Evolutionary conservation across 2,113 vertebrate species (phyloP).

Genomic region (Rhinogobius similis): DNA sequence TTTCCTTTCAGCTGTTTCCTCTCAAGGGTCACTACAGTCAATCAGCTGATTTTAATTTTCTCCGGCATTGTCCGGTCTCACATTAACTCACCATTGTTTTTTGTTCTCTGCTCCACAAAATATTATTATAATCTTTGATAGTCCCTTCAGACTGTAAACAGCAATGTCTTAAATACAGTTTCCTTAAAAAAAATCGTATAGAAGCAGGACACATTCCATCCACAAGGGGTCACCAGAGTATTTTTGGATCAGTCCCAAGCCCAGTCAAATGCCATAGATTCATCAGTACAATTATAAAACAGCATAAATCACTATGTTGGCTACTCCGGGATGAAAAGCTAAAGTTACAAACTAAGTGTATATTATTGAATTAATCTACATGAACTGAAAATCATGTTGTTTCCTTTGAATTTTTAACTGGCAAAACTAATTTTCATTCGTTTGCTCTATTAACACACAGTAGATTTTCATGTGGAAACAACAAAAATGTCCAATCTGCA

Average conservation of each 20-base stretch:
- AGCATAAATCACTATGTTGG: too few relatives aligned
- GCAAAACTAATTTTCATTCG: too few relatives aligned
- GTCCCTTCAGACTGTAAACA: background rate
- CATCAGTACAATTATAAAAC: too few relatives aligned
- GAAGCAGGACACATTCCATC: background rate
- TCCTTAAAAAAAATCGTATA: background rate
- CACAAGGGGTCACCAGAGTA: background rate
- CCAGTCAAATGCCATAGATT: background rate
- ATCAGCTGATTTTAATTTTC: background rate
- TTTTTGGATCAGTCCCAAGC: background rate
- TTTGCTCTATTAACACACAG: too few relatives aligned
- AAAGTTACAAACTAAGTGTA: too few relatives aligned
- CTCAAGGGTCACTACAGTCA: background rate
- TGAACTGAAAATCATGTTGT: too few relatives aligned
- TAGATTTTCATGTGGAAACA: too few relatives aligned
- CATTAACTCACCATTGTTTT: background rate
- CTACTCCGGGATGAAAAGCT: too few relatives aligned
- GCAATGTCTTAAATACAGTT: background rate
- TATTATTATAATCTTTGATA: background rate
- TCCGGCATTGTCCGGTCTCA: background rate
- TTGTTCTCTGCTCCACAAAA: background rate
- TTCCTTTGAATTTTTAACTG: too few relatives aligned
- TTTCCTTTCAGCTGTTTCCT: constrained; percentile 2
- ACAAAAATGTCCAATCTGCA: too few relatives aligned
- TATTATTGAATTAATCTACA: too few relatives aligned